Conservation (phyloP, 2,888 invertebrate species). For the Mimachlamys varia region DNA sequence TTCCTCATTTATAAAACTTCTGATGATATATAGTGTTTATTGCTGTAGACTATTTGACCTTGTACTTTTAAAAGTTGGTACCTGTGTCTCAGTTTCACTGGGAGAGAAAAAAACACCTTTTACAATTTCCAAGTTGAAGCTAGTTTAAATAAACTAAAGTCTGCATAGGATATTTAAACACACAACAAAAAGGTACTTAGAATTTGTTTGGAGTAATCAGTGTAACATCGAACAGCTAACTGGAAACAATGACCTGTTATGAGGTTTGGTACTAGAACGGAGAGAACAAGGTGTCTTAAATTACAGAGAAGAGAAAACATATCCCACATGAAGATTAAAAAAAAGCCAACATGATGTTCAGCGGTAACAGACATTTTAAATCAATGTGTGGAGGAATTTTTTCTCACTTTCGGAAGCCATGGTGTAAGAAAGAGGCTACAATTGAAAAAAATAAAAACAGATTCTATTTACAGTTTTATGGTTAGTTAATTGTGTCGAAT, state of each 20-base stretch:
- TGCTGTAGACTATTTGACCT: not conserved
- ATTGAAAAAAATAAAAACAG: not conserved
- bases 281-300: not conserved
- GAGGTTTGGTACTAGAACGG: not conserved
- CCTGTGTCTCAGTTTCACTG: not conserved
- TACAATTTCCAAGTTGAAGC: not conserved
- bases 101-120: not conserved
- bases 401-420: not conserved
- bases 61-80: not conserved
- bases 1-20: not conserved
- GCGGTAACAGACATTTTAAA: not conserved
- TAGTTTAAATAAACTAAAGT: constrained; percentile 19
- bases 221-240: not conserved
- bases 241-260: constrained; percentile 6
- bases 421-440: not conserved
- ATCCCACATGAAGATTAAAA: not conserved
- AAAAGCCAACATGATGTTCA: not conserved
- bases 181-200: not conserved
- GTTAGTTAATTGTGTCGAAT: not conserved
- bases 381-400: not conserved
- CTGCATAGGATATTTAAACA: not conserved
- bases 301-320: not conserved
- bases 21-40: not conserved
- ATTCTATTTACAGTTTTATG: not conserved
- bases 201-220: not conserved